Conservation (phyloP, 2,888 invertebrate genomes). For the Merodon equestris region DNA sequence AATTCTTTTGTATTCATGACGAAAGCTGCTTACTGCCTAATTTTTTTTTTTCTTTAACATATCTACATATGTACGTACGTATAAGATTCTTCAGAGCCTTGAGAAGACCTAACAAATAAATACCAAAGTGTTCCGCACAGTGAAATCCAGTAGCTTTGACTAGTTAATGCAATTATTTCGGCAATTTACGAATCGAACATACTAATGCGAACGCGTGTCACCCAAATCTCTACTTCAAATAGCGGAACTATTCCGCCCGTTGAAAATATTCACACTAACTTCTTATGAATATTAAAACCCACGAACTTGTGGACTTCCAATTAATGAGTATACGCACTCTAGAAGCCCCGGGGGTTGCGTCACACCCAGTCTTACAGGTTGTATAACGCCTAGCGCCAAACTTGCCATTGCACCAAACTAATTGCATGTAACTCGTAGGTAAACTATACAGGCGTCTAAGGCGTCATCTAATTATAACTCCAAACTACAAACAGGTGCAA, state of each 20-base stretch:
- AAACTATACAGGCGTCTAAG: too few relatives aligned
- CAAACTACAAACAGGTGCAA: constrained; percentile 8
- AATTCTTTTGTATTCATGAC: too few relatives aligned
- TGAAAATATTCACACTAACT: not conserved
- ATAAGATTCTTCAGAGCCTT: too few relatives aligned
- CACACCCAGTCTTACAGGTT: constrained; percentile 28
- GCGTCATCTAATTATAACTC: not conserved
- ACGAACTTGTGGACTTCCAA: constrained; percentile 28
- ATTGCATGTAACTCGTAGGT: too few relatives aligned
- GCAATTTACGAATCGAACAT: constrained; percentile 40
- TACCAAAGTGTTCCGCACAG: constrained; percentile 40
- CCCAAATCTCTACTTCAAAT: constrained; percentile 42
- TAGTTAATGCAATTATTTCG: constrained; percentile 46
- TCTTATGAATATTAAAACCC: constrained; percentile 47
- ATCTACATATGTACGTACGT: too few relatives aligned
- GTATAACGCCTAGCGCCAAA: constrained; percentile 35
- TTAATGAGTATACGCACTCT: constrained; percentile 1
- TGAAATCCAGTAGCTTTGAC: constrained; percentile 51
- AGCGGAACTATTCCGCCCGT: constrained; percentile 36
- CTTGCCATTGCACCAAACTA: too few relatives aligned
- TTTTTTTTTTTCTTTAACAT: too few relatives aligned
- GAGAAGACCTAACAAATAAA: constrained; percentile 27
- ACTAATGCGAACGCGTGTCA: constrained; percentile 29
- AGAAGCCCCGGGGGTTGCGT: constrained; percentile 33
- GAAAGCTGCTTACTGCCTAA: too few relatives aligned